A percentile compares a stretch with the other conserved stretches of the same genome.
Evolutionary conservation across 2,888 invertebrate species (phyloP).

Genomic region (Drosophila cognata): DNA sequence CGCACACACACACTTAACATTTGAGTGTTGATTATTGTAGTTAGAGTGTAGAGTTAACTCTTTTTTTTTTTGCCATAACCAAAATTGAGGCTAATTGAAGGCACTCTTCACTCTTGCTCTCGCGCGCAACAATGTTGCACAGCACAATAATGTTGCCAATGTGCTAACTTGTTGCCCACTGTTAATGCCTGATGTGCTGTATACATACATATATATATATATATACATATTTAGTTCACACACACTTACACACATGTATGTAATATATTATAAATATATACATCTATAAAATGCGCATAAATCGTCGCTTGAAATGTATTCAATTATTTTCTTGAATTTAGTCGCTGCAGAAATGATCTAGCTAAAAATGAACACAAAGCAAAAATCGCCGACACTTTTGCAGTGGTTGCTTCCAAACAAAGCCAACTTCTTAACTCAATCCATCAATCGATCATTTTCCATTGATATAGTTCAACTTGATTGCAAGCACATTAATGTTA

Average conservation of each 20-base stretch:
- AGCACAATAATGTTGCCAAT: slow-evolving; percentile 23
- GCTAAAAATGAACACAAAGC: not conserved
- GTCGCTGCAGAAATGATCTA: not conserved
- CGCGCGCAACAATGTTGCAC: slow-evolving; percentile 31
- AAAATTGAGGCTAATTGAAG: slow-evolving; percentile 66
- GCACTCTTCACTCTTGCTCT: slow-evolving; percentile 70
- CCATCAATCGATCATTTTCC: not conserved
- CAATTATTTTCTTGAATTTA: slow-evolving; percentile 1
- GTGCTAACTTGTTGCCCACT: not conserved
- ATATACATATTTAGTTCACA: not conserved
- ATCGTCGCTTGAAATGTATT: not conserved
- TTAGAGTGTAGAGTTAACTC: slow-evolving; percentile 42
- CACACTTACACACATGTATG: not conserved
- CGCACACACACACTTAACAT: slow-evolving; percentile 10
- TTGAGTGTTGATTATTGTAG: slow-evolving; percentile 35
- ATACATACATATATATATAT: not conserved
- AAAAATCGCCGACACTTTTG: not conserved
- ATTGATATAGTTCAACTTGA: not conserved
- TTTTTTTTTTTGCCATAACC: slow-evolving; percentile 31
- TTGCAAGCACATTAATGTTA: not conserved
- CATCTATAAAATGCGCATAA: not conserved
- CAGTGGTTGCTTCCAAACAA: not conserved
- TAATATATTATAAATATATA: not conserved
- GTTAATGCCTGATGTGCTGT: not conserved
- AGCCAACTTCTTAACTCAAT: not conserved